phyloP scores from a whole-genome alignment of 1,140 invertebrate genomes.

The Zaprionus nigranus region DNA sequence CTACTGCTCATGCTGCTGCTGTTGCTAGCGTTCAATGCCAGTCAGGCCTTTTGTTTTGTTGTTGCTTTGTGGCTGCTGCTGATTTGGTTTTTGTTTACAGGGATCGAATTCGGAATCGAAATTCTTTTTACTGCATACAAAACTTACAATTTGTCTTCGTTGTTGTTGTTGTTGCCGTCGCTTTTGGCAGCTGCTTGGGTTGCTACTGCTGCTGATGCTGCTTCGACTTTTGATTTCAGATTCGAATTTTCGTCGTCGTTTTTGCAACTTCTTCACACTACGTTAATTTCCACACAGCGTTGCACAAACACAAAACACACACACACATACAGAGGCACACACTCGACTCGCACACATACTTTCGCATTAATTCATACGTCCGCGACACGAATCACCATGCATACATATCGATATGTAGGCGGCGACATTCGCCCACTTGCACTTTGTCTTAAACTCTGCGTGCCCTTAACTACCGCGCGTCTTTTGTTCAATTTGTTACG shows the following conservation, averaged over 20 bases:
- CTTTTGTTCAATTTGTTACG: conserved; percentile 45
- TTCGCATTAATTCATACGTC: conserved; percentile 11
- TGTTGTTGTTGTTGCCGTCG: conserved; percentile 14
- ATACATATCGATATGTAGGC: conserved; percentile 52
- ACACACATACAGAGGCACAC: conserved; percentile 11
- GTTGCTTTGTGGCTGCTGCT: conserved; percentile 26
- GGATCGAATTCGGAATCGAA: conserved; percentile 33
- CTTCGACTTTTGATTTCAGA: conserved; percentile 48
- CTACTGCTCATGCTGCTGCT: conserved; percentile 11
- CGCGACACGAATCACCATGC: conserved; percentile 32
- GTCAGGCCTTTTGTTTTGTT: conserved; percentile 48
- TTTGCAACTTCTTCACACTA: conserved; percentile 65
- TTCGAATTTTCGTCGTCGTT: conserved; percentile 54
- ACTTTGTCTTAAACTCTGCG: conserved; percentile 42
- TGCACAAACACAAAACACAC: conserved; percentile 43
- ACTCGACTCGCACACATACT: conserved; percentile 19
- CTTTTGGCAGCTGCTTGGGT: conserved; percentile 30
- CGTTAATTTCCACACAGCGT: conserved; percentile 73
- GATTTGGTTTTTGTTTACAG: conserved; percentile 64
- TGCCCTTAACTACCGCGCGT: conserved; percentile 45
- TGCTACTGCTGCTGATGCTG: conserved; percentile 40
- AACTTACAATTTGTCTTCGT: conserved; percentile 28
- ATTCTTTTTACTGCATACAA: conserved; percentile 7
- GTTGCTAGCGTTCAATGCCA: conserved; percentile 33
- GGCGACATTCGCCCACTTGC: conserved; percentile 46